These are phyloP conservation scores for Holcopasites calliopsidis DNA, from an alignment of 1,140 invertebrate genomes.

Conservation along the genomic window DNA sequence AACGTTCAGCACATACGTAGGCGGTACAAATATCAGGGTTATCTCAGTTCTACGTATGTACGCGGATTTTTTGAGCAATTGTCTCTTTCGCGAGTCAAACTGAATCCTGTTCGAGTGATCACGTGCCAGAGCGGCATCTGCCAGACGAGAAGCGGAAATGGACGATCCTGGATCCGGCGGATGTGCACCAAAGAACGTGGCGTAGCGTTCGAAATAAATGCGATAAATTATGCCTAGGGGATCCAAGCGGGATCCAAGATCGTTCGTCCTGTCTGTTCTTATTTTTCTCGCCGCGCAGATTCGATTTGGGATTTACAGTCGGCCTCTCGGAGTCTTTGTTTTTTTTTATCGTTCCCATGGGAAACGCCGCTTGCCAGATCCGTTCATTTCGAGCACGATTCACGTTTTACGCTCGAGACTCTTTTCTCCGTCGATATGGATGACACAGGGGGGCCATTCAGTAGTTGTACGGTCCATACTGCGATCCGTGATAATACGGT, in stretches of 20 bases:
- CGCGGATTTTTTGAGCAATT: slow-evolving; percentile 55
- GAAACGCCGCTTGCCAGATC: slow-evolving; percentile 28
- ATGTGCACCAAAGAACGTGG: slow-evolving; percentile 37
- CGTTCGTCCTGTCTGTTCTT: background rate
- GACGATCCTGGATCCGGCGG: slow-evolving; percentile 15
- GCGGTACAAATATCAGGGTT: slow-evolving; percentile 19
- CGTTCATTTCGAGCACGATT: slow-evolving; percentile 16
- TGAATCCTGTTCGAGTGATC: slow-evolving; percentile 10
- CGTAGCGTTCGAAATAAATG: slow-evolving; percentile 11
- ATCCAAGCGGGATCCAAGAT: slow-evolving; percentile 29
- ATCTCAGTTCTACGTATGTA: slow-evolving; percentile 49
- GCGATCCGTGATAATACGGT: slow-evolving; percentile 93
- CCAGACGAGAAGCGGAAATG: background rate
- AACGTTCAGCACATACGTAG: slow-evolving; percentile 33
- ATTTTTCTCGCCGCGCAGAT: background rate
- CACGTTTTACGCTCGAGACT: slow-evolving; percentile 1
- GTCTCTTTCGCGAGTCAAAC: slow-evolving; percentile 36
- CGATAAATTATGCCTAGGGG: slow-evolving; percentile 40
- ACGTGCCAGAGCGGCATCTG: slow-evolving; percentile 4
- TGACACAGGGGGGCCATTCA: slow-evolving; percentile 76
- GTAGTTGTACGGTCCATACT: slow-evolving; percentile 95
- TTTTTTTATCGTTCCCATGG: slow-evolving; percentile 19
- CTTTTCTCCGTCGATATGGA: slow-evolving; percentile 31
- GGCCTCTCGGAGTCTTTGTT: slow-evolving; percentile 20
- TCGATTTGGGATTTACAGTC: slow-evolving; percentile 28